Conservation (phyloP, 2,888 invertebrate genomes). For the Calameuta idolon region DNA sequence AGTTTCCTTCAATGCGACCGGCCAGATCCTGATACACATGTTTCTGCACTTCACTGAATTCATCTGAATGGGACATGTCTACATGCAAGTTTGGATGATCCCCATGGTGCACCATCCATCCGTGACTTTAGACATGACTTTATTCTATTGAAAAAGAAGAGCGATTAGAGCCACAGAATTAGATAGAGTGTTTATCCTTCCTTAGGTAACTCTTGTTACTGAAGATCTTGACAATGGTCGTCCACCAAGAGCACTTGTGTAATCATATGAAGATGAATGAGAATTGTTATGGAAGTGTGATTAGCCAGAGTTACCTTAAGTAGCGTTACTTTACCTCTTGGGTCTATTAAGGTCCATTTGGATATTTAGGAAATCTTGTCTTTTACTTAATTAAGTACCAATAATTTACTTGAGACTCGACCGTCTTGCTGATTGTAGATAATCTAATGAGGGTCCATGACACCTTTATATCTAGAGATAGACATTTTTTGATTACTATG, state of each 20-base stretch:
- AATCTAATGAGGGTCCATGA: not conserved
- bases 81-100: not conserved
- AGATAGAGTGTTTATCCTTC: constrained; percentile 10
- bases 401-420: not conserved
- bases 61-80: not conserved
- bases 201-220: not conserved
- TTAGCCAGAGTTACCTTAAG: not conserved
- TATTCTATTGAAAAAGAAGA: not conserved
- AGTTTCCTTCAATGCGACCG: not conserved
- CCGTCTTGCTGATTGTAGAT: not conserved
- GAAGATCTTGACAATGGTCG: not conserved
- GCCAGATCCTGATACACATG: not conserved
- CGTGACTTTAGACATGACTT: not conserved
- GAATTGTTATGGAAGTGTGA: not conserved
- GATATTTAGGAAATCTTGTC: not conserved
- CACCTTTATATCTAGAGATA: not conserved
- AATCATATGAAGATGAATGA: not conserved
- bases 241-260: not conserved
- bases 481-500: not conserved
- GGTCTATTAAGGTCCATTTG: not conserved
- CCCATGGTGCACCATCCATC: not conserved
- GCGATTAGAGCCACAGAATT: not conserved
- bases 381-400: not conserved
- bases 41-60: not conserved
- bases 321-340: not conserved